A percentile compares a stretch with the other conserved stretches of the same genome.
phyloP scores from a whole-genome alignment of 2,113 vertebrate genomes.

The Myotis yumanensis region DNA sequence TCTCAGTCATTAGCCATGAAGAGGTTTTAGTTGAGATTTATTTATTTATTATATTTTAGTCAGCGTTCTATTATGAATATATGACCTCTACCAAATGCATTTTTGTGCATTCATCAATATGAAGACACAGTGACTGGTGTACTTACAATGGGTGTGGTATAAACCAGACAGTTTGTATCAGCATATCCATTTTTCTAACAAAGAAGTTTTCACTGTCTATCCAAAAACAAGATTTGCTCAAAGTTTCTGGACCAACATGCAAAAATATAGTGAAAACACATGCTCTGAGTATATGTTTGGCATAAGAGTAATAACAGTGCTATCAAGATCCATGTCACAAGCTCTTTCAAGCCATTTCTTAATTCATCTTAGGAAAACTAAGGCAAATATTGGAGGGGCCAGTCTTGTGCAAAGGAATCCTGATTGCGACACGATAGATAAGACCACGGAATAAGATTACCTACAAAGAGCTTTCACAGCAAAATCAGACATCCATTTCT shows the following conservation, averaged over 20 bases:
- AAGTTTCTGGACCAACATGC: neutral
- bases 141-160: neutral
- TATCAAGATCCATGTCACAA: neutral
- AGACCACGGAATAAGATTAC: neutral
- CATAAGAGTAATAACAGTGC: neutral
- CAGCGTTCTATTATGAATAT: neutral
- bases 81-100: neutral
- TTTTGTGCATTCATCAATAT: neutral
- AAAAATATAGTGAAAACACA: neutral
- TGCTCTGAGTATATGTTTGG: neutral
- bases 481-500: neutral
- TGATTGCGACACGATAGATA: neutral
- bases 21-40: neutral
- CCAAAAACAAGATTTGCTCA: neutral
- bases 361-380: slow-evolving; percentile 27
- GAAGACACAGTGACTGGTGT: neutral
- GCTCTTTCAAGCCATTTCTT: neutral
- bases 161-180: neutral
- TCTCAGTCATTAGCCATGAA: neutral
- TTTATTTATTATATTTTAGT: slow-evolving; percentile 42
- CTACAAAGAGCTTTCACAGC: neutral
- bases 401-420: neutral
- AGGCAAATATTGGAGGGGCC: neutral
- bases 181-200: neutral
- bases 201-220: neutral